A percentile compares a stretch with the other conserved stretches of the same genome.
Evolutionary conservation across 2,888 invertebrate genomes (phyloP).

Genomic region (Melangyna quadrimaculata): DNA sequence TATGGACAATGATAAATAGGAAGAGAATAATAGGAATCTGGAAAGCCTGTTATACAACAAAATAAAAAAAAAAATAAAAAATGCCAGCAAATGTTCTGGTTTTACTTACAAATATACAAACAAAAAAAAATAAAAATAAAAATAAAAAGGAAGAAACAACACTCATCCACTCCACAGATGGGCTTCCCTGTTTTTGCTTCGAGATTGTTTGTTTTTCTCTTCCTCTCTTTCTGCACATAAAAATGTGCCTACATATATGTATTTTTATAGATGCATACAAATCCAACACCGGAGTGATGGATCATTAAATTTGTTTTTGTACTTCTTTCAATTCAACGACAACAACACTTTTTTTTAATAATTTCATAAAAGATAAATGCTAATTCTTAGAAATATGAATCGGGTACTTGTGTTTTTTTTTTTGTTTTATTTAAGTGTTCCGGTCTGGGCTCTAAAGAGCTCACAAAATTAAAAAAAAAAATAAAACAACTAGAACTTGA

Average conservation of each 20-base stretch:
- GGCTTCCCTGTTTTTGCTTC: slow-evolving; percentile 50
- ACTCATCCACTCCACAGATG: slow-evolving; percentile 59
- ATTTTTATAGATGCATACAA: neutral
- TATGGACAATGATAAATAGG: slow-evolving; percentile 60
- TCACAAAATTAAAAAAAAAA: neutral
- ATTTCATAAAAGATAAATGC: slow-evolving; percentile 34
- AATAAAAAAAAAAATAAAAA: neutral
- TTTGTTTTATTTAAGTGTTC: slow-evolving; percentile 56
- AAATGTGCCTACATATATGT: too few relatives aligned
- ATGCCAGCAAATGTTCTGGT: slow-evolving; percentile 45
- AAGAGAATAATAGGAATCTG: slow-evolving; percentile 65
- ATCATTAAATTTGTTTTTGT: slow-evolving; percentile 43
- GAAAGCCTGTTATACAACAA: slow-evolving; percentile 52
- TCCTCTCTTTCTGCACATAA: slow-evolving; percentile 22
- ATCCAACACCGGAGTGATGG: slow-evolving; percentile 24
- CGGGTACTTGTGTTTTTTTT: slow-evolving; percentile 36
- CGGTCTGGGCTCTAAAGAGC: slow-evolving; percentile 44
- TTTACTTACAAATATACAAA: slow-evolving; percentile 7
- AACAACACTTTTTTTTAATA: slow-evolving; percentile 11
- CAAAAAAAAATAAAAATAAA: too few relatives aligned
- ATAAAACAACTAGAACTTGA: neutral
- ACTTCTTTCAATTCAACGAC: slow-evolving; percentile 31
- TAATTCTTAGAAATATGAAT: slow-evolving; percentile 66
- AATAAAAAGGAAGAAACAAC: neutral
- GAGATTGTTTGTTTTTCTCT: slow-evolving; percentile 14